Conservation (phyloP, 2,888 invertebrate genomes). For the Metacarcinus magister region DNA sequence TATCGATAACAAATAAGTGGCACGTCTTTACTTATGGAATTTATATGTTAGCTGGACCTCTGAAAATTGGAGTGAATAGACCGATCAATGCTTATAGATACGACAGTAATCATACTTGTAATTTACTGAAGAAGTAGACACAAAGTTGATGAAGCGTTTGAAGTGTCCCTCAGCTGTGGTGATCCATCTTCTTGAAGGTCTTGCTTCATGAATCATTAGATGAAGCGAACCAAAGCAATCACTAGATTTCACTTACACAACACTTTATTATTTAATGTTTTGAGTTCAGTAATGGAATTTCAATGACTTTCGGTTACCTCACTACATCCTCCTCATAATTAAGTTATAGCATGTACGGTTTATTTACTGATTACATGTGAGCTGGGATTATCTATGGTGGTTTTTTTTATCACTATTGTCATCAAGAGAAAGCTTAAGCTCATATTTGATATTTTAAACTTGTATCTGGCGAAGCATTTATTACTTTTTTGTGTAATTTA, state of each 20-base stretch:
- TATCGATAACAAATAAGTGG: no score
- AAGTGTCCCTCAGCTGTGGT: not conserved
- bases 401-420: not conserved
- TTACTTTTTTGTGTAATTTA: not conserved
- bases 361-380: not conserved
- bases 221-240: not conserved
- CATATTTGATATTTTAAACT: not conserved
- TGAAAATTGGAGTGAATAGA: not conserved
- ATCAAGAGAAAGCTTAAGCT: not conserved
- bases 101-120: not conserved
- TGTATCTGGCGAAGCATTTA: not conserved
- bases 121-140: not conserved
- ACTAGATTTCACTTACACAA: not conserved
- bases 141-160: not conserved
- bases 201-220: not conserved
- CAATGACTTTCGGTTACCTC: not conserved
- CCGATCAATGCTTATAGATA: not conserved
- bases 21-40: not conserved
- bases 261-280: not conserved
- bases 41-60: not conserved
- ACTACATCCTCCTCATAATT: not conserved
- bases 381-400: not conserved
- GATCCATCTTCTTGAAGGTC: not conserved
- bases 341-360: not conserved
- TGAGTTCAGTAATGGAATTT: not conserved